Conservation (phyloP, 2,888 invertebrate genomes). For the Pristionchus japonicus region DNA sequence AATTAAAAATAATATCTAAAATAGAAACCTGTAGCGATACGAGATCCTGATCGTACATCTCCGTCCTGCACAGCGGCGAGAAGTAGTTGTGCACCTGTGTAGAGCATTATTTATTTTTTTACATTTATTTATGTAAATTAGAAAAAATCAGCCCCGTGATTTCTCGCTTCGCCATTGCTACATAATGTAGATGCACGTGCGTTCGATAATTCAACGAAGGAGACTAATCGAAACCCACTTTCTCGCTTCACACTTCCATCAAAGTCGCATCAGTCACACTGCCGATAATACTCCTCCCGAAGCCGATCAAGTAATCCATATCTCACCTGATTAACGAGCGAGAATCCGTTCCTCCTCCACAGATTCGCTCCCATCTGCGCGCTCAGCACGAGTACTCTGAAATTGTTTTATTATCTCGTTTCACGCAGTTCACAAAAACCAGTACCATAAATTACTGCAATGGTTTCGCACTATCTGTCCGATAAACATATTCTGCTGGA, state of each 20-base stretch:
- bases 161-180: neutral
- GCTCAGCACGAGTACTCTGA: slow-evolving; percentile 65
- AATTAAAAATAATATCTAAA: neutral
- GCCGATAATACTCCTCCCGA: too few species aligned
- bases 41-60: slow-evolving; percentile 78
- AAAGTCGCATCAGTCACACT: too few species aligned
- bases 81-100: slow-evolving; percentile 81
- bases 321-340: slow-evolving; percentile 90
- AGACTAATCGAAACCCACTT: too few species aligned
- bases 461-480: too few species aligned
- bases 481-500: too few species aligned
- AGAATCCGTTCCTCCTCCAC: slow-evolving; percentile 98
- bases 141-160: neutral
- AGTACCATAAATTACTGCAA: too few species aligned
- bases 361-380: slow-evolving; percentile 90
- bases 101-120: too few species aligned
- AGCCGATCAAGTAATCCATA: neutral
- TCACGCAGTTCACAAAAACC: neutral
- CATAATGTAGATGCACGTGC: too few species aligned
- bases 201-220: too few species aligned
- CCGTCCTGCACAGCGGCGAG: slow-evolving; percentile 77
- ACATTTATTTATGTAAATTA: neutral
- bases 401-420: neutral
- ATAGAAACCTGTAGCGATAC: slow-evolving; percentile 76
- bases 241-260: too few species aligned